phyloP scores from a whole-genome alignment of 2,113 vertebrate genomes.

The Riparia riparia region DNA sequence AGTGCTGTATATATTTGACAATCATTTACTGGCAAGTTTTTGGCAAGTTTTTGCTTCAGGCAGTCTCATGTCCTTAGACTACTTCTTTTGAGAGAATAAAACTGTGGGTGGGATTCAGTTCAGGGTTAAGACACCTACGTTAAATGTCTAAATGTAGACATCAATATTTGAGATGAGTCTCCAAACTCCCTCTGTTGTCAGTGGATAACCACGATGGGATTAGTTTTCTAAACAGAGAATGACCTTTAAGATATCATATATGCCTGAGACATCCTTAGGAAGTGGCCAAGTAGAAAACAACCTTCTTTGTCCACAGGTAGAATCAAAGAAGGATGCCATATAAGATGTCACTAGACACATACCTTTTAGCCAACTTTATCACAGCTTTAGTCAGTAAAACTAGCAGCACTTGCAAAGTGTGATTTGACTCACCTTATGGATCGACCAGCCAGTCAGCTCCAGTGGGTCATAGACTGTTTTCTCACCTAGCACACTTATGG shows the following conservation, averaged over 20 bases:
- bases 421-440: not conserved
- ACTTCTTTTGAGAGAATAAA: not conserved
- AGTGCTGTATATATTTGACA: slow-evolving; percentile 17
- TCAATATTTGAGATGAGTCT: not conserved
- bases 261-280: not conserved
- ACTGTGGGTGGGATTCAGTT: slow-evolving; percentile 5
- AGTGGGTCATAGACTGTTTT: not conserved
- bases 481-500: not conserved
- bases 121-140: slow-evolving; percentile 31
- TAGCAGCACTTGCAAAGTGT: not conserved
- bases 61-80: slow-evolving; percentile 27
- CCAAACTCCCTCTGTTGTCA: not conserved
- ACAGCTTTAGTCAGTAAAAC: not conserved
- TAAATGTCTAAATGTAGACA: slow-evolving; percentile 48
- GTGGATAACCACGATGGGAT: not conserved
- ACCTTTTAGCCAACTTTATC: not conserved
- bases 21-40: slow-evolving; percentile 26
- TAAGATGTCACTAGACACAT: not conserved
- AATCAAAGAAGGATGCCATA: not conserved
- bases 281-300: not conserved
- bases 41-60: slow-evolving; percentile 18
- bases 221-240: not conserved
- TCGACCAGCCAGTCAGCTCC: not conserved
- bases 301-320: not conserved
- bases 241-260: not conserved